These are phyloP conservation scores for Cinclus mexicanus DNA, from an alignment of 2,113 vertebrate genomes.

Conservation along the genomic window DNA sequence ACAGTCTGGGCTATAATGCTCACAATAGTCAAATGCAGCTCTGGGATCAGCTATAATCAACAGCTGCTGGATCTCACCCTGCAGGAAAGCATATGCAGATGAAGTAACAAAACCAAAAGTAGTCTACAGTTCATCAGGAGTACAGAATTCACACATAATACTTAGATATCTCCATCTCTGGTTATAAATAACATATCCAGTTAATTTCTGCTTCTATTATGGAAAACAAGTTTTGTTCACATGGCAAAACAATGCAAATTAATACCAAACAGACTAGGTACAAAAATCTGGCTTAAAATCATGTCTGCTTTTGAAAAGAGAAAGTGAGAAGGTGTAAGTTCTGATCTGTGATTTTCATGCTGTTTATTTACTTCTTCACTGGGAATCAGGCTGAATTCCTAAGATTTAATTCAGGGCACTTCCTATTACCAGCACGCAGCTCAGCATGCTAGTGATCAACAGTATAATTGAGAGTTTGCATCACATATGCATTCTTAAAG, in stretches of 20 bases:
- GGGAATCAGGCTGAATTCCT: conserved; percentile 40
- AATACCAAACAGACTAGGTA: background rate
- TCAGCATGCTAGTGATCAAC: conserved; percentile 32
- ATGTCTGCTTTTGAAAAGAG: background rate
- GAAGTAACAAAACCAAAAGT: background rate
- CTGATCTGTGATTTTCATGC: background rate
- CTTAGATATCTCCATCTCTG: background rate
- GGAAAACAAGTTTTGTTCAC: background rate
- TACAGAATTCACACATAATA: background rate
- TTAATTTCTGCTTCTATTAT: background rate
- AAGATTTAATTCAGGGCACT: conserved; percentile 33
- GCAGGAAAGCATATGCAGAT: conserved; percentile 40
- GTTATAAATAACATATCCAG: background rate
- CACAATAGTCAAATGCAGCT: conserved; percentile 95
- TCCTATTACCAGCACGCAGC: conserved; percentile 27
- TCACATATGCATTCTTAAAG: background rate
- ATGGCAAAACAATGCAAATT: background rate
- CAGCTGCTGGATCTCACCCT: conserved; percentile 98
- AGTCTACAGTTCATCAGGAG: background rate
- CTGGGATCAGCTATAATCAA: conserved; percentile 89
- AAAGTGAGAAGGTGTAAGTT: background rate
- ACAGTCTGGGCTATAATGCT: conserved; percentile 96
- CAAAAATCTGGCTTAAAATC: background rate
- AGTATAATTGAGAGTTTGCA: background rate
- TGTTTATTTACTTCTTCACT: conserved; percentile 31